Evolutionary conservation across 2,113 vertebrate species (phyloP).

Genomic region (Haemorhous mexicanus): DNA sequence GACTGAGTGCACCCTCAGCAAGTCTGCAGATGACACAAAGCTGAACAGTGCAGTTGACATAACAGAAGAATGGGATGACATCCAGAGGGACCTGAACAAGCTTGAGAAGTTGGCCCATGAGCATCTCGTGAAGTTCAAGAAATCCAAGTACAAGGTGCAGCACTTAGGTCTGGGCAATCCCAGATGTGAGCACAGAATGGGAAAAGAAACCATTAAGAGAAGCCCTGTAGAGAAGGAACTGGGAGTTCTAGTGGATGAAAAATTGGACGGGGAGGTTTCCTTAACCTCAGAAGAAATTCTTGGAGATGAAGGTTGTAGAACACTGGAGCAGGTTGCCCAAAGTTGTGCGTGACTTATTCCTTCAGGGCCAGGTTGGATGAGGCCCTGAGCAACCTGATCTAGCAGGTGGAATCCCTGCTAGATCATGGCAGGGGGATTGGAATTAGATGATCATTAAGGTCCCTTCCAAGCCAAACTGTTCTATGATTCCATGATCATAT

Average conservation of each 20-base stretch:
- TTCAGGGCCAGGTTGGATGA: neutral
- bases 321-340: neutral
- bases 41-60: neutral
- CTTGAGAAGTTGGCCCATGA: neutral
- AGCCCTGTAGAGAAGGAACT: neutral
- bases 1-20: neutral
- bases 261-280: neutral
- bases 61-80: neutral
- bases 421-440: no score
- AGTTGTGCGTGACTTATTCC: neutral
- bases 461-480: neutral
- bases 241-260: neutral
- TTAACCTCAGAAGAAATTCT: neutral
- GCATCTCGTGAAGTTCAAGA: neutral
- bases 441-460: neutral
- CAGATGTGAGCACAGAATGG: neutral
- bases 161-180: rapidly evolving
- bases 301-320: neutral
- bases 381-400: neutral
- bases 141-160: neutral
- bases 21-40: neutral
- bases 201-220: neutral
- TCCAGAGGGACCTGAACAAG: neutral
- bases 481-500: neutral
- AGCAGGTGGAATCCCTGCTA: neutral